Evolutionary conservation across 92 coral and sea anemone genomes (phyloP).

Genomic region (Paragorgia papillata): DNA sequence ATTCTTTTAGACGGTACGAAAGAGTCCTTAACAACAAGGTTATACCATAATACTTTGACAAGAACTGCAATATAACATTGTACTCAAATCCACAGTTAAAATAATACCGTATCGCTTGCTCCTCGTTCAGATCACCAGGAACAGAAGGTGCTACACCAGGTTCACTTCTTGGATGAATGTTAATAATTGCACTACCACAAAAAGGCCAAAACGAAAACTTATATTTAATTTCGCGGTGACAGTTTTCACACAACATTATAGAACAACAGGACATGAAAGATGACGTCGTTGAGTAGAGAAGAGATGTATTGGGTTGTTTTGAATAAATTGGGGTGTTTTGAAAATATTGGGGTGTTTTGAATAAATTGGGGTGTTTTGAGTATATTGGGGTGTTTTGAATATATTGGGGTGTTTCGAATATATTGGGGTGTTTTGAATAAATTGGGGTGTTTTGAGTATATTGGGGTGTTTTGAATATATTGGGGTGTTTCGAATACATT

Average conservation of each 20-base stretch:
- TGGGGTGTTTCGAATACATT: too few species aligned
- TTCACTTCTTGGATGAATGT: not conserved
- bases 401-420: too few species aligned
- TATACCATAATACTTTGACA: not conserved
- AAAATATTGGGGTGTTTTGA: too few species aligned
- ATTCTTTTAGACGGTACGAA: not conserved
- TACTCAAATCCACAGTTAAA: not conserved
- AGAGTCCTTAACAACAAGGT: too few species aligned
- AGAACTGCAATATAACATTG: not conserved
- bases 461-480: too few species aligned
- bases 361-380: too few species aligned
- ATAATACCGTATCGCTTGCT: not conserved
- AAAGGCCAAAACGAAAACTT: conserved; percentile 4
- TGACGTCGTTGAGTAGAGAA: not conserved
- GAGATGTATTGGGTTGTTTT: not conserved
- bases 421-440: too few species aligned
- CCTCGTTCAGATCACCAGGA: conserved; percentile 1
- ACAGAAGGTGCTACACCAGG: not conserved
- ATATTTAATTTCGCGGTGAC: not conserved
- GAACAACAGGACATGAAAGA: not conserved
- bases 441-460: too few species aligned
- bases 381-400: too few species aligned
- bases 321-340: not conserved
- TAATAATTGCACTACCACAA: not conserved
- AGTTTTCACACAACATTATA: not conserved